Percentiles rank a stretch among this genome's conserved stretches.
phyloP scores from a whole-genome alignment of 2,797 vertebrate species.

The Oryzias sinensis region DNA sequence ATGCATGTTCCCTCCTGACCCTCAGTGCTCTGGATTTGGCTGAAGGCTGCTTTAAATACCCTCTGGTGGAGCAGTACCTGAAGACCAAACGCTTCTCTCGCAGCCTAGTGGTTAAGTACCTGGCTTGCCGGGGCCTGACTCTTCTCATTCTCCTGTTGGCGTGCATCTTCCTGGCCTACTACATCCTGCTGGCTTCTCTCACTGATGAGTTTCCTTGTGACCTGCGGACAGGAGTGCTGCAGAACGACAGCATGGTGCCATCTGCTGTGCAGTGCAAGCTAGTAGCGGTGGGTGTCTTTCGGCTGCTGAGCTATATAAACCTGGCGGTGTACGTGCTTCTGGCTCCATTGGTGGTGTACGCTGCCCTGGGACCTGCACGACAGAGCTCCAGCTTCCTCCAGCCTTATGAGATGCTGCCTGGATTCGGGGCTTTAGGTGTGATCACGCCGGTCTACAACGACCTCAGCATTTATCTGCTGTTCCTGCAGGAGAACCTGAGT shows the following conservation, averaged over 20 bases:
- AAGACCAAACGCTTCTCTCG: constrained; percentile 86
- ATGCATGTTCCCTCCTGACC: constrained; percentile 15
- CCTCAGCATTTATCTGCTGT: constrained; percentile 92
- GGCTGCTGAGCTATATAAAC: constrained; percentile 92
- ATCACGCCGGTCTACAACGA: constrained; percentile 85
- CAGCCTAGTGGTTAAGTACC: constrained; percentile 83
- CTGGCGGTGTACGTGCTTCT: constrained; percentile 84
- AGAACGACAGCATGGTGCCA: constrained; percentile 82
- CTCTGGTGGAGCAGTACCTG: constrained; percentile 94
- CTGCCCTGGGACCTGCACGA: constrained; percentile 80
- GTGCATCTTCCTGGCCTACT: constrained; percentile 88
- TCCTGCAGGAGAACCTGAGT: constrained; percentile 92
- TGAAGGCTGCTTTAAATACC: constrained; percentile 90
- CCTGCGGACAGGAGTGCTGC: constrained; percentile 85
- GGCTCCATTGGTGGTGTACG: constrained; percentile 82
- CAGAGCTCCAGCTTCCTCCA: constrained; percentile 83
- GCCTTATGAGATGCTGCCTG: constrained; percentile 89
- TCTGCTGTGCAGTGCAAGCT: constrained; percentile 89
- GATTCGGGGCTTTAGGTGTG: constrained; percentile 83
- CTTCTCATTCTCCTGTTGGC: constrained; percentile 82
- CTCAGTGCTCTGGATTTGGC: constrained; percentile 84
- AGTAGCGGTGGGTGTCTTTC: constrained; percentile 90
- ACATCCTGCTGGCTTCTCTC: constrained; percentile 86
- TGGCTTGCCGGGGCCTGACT: constrained; percentile 82
- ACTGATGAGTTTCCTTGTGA: constrained; percentile 91